Evolutionary conservation across 1,140 invertebrate genomes (phyloP), one percentile per base, ranked within the genome.

Genomic region (Paracyclopina nana): DNA sequence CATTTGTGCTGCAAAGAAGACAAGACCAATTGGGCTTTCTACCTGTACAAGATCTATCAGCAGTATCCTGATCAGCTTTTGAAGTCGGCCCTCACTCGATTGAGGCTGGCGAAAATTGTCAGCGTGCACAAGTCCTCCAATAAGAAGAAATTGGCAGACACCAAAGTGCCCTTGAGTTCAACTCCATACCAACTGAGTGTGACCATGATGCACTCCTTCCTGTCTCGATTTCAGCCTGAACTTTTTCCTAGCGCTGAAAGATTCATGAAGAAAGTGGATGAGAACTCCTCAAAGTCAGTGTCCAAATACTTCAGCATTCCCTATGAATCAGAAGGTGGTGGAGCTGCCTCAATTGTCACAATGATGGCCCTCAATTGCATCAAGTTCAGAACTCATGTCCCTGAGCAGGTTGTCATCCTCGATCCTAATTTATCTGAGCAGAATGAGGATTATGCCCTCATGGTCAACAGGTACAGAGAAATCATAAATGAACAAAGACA

Each of bases 11-110:
- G 69, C 49, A 65, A 65, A 16, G 67, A 69, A 20, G 74, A 79
- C 54, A 71, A 72, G 56, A 67, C 69, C 5, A 69, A 69, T 0
- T 76, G 70, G 64, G 70, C 70, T 1, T 72, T 74, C 56, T 74
- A 78, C 28, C 60, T 79, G n/a, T 78, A 77, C 53, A 70, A 72
- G 55, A 70, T 80, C 24, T 80, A 79, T 56, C 75, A 79, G 54
- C 70, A 76, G 53, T 80, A 76, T 62, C 69, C 74, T 0, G 76
- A 80, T 49, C 64, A 62, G 30, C 57, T 77, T 0, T 58, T 80
- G 1, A 60, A 70, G 40, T 63, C 63, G 0, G 74, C 73, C 0
- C 70, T 80, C 55, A 59, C 63, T 0, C 71, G 73, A 55, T 68
- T 77, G 4, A 62, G 71, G 4, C 52, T 62, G 0, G 68, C 73